These are phyloP conservation scores for Phaonia tiefii DNA, from an alignment of 2,888 invertebrate genomes.

Conservation along the genomic window DNA sequence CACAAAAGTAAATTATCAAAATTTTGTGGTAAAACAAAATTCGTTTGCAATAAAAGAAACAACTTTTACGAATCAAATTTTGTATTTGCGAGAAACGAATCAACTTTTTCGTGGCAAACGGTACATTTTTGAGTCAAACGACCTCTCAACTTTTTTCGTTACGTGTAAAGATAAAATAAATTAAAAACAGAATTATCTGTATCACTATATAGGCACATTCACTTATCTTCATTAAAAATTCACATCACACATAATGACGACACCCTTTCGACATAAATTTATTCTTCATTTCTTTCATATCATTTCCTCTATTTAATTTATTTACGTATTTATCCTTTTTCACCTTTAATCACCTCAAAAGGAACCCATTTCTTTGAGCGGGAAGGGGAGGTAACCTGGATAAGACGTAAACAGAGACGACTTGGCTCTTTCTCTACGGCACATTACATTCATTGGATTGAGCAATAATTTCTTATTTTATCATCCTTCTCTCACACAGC, in stretches of 20 bases:
- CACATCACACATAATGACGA: background rate
- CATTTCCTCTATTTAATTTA: conserved; percentile 24
- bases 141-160: too few species aligned
- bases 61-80: too few species aligned
- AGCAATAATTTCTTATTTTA: conserved; percentile 39
- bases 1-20: too few species aligned
- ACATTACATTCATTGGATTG: conserved; percentile 38
- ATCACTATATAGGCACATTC: too few species aligned
- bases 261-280: conserved; percentile 18
- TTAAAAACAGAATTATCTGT: too few species aligned
- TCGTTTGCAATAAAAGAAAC: too few species aligned
- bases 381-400: too few species aligned
- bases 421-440: background rate
- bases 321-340: conserved; percentile 40
- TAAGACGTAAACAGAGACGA: background rate
- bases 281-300: conserved; percentile 6
- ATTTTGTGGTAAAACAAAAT: too few species aligned
- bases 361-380: background rate
- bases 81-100: too few species aligned
- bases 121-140: too few species aligned
- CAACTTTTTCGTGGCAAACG: too few species aligned
- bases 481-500: background rate
- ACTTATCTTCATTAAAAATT: background rate
- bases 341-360: conserved; percentile 35
- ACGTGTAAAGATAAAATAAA: too few species aligned